Evolutionary conservation across 2,113 vertebrate genomes (phyloP), one percentile per base, ranked within the genome.

Genomic region (Pluvianellus socialis): DNA sequence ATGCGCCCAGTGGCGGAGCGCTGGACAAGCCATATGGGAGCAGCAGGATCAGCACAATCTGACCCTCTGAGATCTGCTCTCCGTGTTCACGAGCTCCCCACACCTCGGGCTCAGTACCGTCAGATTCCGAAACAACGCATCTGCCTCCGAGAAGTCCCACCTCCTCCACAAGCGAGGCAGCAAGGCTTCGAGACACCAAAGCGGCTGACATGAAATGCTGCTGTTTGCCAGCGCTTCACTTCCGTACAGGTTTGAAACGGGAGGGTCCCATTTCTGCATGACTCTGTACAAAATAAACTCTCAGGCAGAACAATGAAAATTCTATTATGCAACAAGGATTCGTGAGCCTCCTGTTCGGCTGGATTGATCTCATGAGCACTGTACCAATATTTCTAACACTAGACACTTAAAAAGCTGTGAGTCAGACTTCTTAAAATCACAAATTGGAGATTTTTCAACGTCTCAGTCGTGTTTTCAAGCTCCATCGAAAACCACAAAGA

Each of bases 401-500:
- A 44, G 45, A 47, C 49, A 40, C 49, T 35, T 53, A 50, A 91
- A 96, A 90, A 52, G 38, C 68, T 5, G 28, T 12, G 71, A 74
- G 38, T 67, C 42, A 28, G 70, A 33, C 45, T 62, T 74, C 49
- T 70, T 32, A 58, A 70, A 73, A 70, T 55, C 82, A 88, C 38
- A 42, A 79, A 24, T 2, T 10, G 26, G 75, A 88, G 26, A 6
- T 91, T 87, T 75, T 73, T 71, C 28, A 75, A 8, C 7, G 56
- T 42, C 80, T 79, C 73, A 38, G 45, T 63, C 3, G 0, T 75
- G 62, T 80, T 92, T 92, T 62, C 59, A 83, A 79, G 23, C 28
- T 95, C 58, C n/a, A 52, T 38, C 5, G 6, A 61, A 80, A 95
- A 90, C 53, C 77, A 76, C 83, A 70, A 76, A 90, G 58, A 61